Conservation (phyloP, 2,888 invertebrate genomes). For the Hirtodrosophila trivittata region DNA sequence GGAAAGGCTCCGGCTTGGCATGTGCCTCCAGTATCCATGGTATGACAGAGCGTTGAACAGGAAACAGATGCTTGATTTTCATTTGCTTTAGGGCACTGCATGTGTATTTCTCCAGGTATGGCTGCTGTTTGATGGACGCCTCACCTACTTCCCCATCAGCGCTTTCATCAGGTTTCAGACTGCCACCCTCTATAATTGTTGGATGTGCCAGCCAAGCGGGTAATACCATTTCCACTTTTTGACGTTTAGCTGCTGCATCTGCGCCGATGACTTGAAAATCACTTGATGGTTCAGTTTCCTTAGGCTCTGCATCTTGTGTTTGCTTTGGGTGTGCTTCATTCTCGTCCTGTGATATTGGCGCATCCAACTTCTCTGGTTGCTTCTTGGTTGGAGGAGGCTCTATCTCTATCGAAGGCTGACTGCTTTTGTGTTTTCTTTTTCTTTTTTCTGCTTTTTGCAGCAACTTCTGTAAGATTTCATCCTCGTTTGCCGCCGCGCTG, state of each 20-base stretch:
- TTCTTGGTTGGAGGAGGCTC: neutral
- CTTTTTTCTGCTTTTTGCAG: constrained; percentile 86
- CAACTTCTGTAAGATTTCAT: constrained; percentile 86
- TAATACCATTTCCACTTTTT: constrained; percentile 89
- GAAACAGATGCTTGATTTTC: constrained; percentile 91
- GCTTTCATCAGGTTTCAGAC: constrained; percentile 83
- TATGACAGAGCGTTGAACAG: constrained; percentile 92
- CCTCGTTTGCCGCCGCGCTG: constrained; percentile 82
- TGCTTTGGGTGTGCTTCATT: constrained; percentile 17
- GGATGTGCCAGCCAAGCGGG: constrained; percentile 95
- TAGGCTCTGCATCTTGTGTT: neutral
- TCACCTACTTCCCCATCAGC: constrained; percentile 86
- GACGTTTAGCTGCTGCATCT: constrained; percentile 86
- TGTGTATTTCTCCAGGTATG: constrained; percentile 87
- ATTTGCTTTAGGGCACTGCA: constrained; percentile 87
- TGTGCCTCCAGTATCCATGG: constrained; percentile 90
- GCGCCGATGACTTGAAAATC: constrained; percentile 86
- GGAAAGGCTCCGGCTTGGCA: constrained; percentile 86
- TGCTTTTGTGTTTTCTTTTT: constrained; percentile 79
- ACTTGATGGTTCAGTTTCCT: constrained; percentile 26
- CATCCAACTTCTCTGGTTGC: neutral
- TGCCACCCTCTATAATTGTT: constrained; percentile 87
- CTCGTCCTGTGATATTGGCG: constrained; percentile 37
- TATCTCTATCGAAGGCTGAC: constrained; percentile 1
- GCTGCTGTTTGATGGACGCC: constrained; percentile 40